These are phyloP conservation scores for Trichopria drosophilae DNA, from an alignment of 2,888 invertebrate genomes.

Conservation along the genomic window DNA sequence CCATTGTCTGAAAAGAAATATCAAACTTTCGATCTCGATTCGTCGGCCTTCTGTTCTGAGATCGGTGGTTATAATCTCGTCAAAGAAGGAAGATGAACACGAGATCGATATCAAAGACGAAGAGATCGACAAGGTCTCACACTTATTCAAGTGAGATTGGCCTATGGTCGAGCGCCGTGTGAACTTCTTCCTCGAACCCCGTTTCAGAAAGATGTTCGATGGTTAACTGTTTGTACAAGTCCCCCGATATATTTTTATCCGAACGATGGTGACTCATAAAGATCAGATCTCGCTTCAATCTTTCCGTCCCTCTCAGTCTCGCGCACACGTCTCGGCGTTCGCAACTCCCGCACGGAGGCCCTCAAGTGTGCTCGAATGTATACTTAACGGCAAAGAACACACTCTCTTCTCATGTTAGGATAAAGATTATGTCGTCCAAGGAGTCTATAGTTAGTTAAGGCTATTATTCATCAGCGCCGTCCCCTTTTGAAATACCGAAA, in stretches of 20 bases:
- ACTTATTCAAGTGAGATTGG: slow-evolving; percentile 43
- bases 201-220: slow-evolving; percentile 42
- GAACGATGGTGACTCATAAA: slow-evolving; percentile 50
- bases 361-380: slow-evolving; percentile 45
- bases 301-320: slow-evolving; percentile 18
- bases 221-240: slow-evolving; percentile 52
- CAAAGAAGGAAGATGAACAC: slow-evolving; percentile 6
- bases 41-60: no score
- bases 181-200: slow-evolving; percentile 41
- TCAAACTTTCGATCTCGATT: no score
- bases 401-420: slow-evolving; percentile 43
- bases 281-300: slow-evolving; percentile 42
- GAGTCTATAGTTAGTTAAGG: slow-evolving; percentile 51
- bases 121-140: slow-evolving; percentile 24
- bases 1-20: no score
- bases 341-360: no score
- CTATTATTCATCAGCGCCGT: slow-evolving; percentile 44
- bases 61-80: no score
- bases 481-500: slow-evolving; percentile 39
- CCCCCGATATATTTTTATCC: slow-evolving; percentile 50
- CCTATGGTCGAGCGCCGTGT: slow-evolving; percentile 43
- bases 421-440: slow-evolving; percentile 50
- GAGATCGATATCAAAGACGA: slow-evolving; percentile 28
- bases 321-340: no score
- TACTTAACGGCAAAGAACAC: slow-evolving; percentile 50